Base-by-base conservation (phyloP, 35 echinoderm and acorn worm species). In the Apostichopus japonicus region DNA sequence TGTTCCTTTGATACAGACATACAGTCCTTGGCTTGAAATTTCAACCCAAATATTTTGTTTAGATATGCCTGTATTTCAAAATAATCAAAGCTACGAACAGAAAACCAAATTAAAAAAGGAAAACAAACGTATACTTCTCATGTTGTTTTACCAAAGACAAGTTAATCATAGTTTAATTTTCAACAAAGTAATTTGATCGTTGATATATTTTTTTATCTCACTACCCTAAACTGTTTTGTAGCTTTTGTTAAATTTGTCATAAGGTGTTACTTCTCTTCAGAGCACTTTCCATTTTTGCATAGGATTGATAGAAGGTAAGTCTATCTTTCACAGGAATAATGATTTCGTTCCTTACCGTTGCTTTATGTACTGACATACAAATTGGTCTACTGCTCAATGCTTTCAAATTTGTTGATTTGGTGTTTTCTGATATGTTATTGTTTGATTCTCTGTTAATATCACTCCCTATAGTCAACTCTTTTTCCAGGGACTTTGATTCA, bases 311-410 rank as follows among this genome's bases (percentile, higher is more conserved):
- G 17, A 33, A 82, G n/a, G 15, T 82, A 24, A 54, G 79, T 0
- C 79, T 52, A 52, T 82, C 6, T 82, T 51, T 82, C 8, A 82
- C 79, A 52, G 44, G 54, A n/a, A 82, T 82, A 25, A 82, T 56
- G 79, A 56, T 25, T 17, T 54, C 7, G 5, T 82, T 24, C 79
- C 79, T 54, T 52, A 4, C 54, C 44, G 5, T 10, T 82, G 15
- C n/a, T 25, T 82, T 56, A 13, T 8, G 44, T 4, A 25, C 11
- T 82, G 79, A 82, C 6, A 82, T 14, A 24, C 77, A 23, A 3
- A 8, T 8, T 44, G 77, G 21, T 1, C 33, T 44, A 78, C 17
- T 44, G 9, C 10, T 44, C 33, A 8, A 78, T 23, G 8, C 8
- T 78, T 23, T 9, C 21, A 78, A 9, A 24, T 44, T 24, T 8